Conservation (phyloP, 92 coral and sea anemone genomes). For the Siderastrea radians region DNA sequence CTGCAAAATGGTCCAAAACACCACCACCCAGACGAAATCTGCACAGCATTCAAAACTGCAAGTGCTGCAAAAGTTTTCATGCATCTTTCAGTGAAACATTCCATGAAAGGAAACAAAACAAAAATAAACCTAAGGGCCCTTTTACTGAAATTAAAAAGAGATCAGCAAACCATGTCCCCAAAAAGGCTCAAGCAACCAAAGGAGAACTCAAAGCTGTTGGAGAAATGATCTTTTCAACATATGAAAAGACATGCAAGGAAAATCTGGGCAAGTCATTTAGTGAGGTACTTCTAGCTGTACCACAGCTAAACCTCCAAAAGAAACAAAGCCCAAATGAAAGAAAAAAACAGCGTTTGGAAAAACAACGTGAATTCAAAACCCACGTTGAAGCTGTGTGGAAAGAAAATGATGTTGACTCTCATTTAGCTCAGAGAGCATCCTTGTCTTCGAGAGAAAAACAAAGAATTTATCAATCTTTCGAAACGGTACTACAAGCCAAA, state of each 20-base stretch:
- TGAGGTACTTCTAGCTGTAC: too few species aligned
- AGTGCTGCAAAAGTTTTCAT: constrained; percentile 45
- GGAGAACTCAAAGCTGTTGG: constrained; percentile 38
- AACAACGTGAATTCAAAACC: constrained; percentile 41
- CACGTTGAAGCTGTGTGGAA: constrained; percentile 33
- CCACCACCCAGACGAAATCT: constrained; percentile 14
- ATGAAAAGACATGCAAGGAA: too few species aligned
- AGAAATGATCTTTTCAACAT: constrained; percentile 50
- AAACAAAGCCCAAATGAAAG: constrained; percentile 44
- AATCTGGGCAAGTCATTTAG: too few species aligned
- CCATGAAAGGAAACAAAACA: constrained; percentile 46
- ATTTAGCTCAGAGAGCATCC: constrained; percentile 37
- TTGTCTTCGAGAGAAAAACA: constrained; percentile 34
- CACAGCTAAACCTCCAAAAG: constrained; percentile 43
- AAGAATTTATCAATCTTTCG: constrained; percentile 32
- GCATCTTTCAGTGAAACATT: constrained; percentile 21
- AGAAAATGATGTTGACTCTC: constrained; percentile 36
- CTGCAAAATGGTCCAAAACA: constrained; percentile 49
- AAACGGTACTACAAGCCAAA: constrained; percentile 32
- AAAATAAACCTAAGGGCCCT: constrained; percentile 23
- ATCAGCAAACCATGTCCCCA: constrained; percentile 23
- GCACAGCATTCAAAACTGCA: constrained; percentile 46
- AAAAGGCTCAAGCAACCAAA: constrained; percentile 49
- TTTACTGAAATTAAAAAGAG: constrained; percentile 19
- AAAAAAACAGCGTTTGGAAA: constrained; percentile 17